Evolutionary conservation across 2,888 invertebrate genomes (phyloP), one percentile per base, ranked within the genome.

Genomic region (Macrophya annulata): DNA sequence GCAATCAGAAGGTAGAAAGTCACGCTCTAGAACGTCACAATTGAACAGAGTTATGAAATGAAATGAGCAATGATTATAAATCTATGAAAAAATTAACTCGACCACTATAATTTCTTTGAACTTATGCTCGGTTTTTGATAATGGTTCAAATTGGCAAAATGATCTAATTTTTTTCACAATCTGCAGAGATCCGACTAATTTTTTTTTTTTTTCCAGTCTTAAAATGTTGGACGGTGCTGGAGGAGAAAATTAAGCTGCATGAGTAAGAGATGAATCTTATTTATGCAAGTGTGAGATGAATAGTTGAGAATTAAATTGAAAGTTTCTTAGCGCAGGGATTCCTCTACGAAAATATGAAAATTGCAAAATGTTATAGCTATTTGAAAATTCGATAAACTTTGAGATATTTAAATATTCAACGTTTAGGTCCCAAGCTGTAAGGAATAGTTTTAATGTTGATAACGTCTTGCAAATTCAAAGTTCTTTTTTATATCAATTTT

Each of bases 341-440:
- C 12, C 25, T 25, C 6, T 9, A 81, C 43, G 81, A 62, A 81
- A 62, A 79, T 59, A 59, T 55, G 51, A n/a, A n/a, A 40, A 79
- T n/a, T n/a, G n/a, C 37, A 51, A 59, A 40, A 31, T 31, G 43
- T 43, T 74, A 45, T 45, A 48, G 31, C 17, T 51, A 37, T 77
- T 77, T 25, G 37, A 77, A 55, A 77, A 77, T 77, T 55, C 15
- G 6, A 25, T 55, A 43, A 77, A 77, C 77, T 77, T 77, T 17
- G 55, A 15, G 8, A 55, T 77, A 77, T 55, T 51, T 51, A 9
- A 77, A 77, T 77, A 77, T 77, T 77, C 77, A 55, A 77, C 77
- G 48, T 77, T 55, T 21, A 55, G 55, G 31, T 51, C 77, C 55
- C 17, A 37, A 4, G 43, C 17, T 72, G 25, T 2, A 77, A 55